Conservation (phyloP, 2,797 vertebrate genomes). For the Enoplosus armatus region DNA sequence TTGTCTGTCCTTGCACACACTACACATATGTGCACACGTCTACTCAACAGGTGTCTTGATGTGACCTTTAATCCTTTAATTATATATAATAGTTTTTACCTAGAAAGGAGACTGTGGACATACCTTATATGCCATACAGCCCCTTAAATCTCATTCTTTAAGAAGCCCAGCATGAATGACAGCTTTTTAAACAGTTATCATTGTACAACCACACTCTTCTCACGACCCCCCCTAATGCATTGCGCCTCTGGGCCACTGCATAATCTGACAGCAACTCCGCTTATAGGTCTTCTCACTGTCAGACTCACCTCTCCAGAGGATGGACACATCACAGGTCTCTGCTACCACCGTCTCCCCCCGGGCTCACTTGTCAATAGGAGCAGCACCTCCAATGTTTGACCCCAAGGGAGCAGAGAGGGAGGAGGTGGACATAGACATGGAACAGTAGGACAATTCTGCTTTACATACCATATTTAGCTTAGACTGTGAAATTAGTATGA, state of each 20-base stretch:
- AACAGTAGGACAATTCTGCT: too few relatives aligned
- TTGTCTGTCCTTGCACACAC: constrained; percentile 21
- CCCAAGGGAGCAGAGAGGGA: constrained; percentile 37
- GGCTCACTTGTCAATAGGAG: constrained; percentile 70
- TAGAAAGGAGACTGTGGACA: background rate
- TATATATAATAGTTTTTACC: too few relatives aligned
- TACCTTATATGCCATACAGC: background rate
- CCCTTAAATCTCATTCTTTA: background rate
- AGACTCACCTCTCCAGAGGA: constrained; percentile 69
- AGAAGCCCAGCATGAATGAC: constrained; percentile 3
- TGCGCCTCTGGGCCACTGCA: constrained; percentile 57
- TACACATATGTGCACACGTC: background rate
- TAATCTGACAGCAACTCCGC: constrained; percentile 72
- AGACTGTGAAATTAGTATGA: background rate
- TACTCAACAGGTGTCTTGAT: background rate
- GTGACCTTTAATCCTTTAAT: too few relatives aligned
- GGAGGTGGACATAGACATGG: background rate
- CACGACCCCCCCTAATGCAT: constrained; percentile 9
- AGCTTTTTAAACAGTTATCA: constrained; percentile 9
- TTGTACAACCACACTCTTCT: constrained; percentile 15
- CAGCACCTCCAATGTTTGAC: constrained; percentile 62
- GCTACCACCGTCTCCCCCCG: constrained; percentile 39
- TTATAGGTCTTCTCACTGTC: constrained; percentile 72
- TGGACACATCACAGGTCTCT: constrained; percentile 63
- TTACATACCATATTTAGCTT: background rate